A percentile compares a stretch with the other conserved stretches of the same genome.
Evolutionary conservation across 2,888 invertebrate genomes (phyloP).

Genomic region (Melieria omissa): DNA sequence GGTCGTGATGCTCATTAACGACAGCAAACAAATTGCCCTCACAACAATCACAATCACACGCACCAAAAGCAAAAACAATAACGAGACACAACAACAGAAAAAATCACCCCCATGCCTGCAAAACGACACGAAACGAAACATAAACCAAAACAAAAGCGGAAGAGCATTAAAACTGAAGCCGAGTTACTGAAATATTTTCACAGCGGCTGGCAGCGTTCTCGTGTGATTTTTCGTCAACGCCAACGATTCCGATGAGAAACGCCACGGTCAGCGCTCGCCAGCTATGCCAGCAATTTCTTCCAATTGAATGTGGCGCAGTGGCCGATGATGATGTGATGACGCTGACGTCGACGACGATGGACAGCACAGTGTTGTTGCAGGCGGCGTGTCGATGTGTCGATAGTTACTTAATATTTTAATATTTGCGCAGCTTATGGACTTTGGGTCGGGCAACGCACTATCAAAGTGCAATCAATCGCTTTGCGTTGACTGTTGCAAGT

Average conservation of each 20-base stretch:
- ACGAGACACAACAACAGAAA: constrained; percentile 7
- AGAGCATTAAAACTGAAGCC: too few species aligned
- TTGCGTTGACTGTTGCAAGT: background rate
- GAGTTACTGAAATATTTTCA: constrained; percentile 50
- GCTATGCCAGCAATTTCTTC: constrained; percentile 23
- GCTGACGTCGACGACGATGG: background rate
- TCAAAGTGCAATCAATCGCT: background rate
- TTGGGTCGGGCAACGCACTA: too few species aligned
- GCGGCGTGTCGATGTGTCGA: background rate
- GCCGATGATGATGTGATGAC: background rate
- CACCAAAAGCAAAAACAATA: background rate
- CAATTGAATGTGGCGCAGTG: constrained; percentile 16
- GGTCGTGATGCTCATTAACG: constrained; percentile 19
- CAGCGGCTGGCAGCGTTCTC: constrained; percentile 57
- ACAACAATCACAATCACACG: constrained; percentile 10
- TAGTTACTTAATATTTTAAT: too few species aligned
- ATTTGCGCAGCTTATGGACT: too few species aligned
- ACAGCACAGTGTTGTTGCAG: background rate
- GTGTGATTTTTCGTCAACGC: constrained; percentile 56
- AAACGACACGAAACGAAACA: background rate
- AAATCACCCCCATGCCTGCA: constrained; percentile 3
- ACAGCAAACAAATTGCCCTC: constrained; percentile 26
- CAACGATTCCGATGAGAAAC: constrained; percentile 44
- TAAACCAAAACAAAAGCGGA: constrained; percentile 44
- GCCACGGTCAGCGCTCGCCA: constrained; percentile 15